Base-by-base conservation (phyloP, 2,797 vertebrate species). In the Coracias cyanogaster region DNA sequence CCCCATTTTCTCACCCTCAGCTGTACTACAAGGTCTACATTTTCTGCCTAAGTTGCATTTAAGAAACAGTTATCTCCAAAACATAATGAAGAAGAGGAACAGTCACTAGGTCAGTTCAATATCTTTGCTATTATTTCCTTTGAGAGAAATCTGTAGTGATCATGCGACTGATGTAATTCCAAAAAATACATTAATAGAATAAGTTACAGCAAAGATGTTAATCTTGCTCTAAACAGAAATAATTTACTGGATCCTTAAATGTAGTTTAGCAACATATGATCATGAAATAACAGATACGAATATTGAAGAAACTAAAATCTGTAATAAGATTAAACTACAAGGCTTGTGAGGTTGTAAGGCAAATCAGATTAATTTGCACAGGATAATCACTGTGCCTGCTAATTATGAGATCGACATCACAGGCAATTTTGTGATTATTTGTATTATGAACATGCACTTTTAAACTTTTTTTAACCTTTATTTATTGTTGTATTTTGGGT, bases 321-420 rank as follows among this genome's bases (percentile, higher is more conserved):
- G 26, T 82, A 92, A 65, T 52, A 33, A 86, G 76, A 91, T 89
- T 95, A 81, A 72, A 37, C 6, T 71, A 52, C 69, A 57, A 81
- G 29, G 24, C 58, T 4, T 43, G 19, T 29, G 73, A 55, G 55
- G 89, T 39, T 76, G n/a, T 64, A 73, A 82, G 19, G 12, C 16
- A 92, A 95, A 95, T 84, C 49, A 88, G 72, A 81, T 93, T 86
- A 72, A 22, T 86, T 88, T 90, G 21, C 22, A 67, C 8, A 64
- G 55, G 45, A 70, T 89, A 66, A 73, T 77, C 41, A 58, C 28
- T 91, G 13, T 74, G 26, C 82, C 57, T 96, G 39, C 45, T 94
- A 88, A 88, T 81, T 92, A 66, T 72, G n/a, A 74, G 12, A 72
- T 85, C 7, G 43, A 8, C 5, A 15, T 93, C 76, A 95, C 8